Evolutionary conservation across 2,888 invertebrate genomes (phyloP), one percentile per base, ranked within the genome.

Genomic region (Amiota communis): DNA sequence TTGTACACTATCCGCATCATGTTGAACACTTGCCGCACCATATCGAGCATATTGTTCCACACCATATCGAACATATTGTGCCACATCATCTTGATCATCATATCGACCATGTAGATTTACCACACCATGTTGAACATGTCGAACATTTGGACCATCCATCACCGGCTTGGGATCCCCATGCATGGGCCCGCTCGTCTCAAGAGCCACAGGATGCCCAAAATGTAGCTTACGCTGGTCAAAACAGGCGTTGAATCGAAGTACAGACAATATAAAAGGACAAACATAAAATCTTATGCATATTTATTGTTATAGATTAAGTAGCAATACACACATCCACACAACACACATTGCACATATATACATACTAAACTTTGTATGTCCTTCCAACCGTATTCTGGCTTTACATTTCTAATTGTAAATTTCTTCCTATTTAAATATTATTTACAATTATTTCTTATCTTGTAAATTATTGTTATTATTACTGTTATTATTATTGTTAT

Each of bases 1-100:
- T 96, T 68, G 94, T 96, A 80, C 96, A 96, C 89, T 95, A 95
- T 87, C 94, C 94, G 49, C 93, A 93, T 82, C 92, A 81, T 46
- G 49, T 78, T 17, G 79, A 77, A 17, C 78, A 78, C 64, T 67
- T 80, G 72, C 72, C 87, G 72, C 76, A 83, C 73, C 88, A 88
- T 76, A 82, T 87, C 0, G 88, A 88, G 15, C 88, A 89, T 71
- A 83, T 87, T 74, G 87, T 87, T 48, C 86, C 87, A 0, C 88
- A 89, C 72, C 87, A 88, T 36, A 86, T 90, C 53, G 86, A 89
- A 72, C 87, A 87, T 51, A 80, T 86, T 74, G 85, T 88, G 17
- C 88, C 87, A 1, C 89, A 87, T 74, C 90, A 87, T 75, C 82
- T 86, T 47, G 88, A 87, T 17, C 94, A 74, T 92, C 94, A 94